Evolutionary conservation across 1,140 invertebrate genomes (phyloP).

Genomic region (Drosophila biarmipes): DNA sequence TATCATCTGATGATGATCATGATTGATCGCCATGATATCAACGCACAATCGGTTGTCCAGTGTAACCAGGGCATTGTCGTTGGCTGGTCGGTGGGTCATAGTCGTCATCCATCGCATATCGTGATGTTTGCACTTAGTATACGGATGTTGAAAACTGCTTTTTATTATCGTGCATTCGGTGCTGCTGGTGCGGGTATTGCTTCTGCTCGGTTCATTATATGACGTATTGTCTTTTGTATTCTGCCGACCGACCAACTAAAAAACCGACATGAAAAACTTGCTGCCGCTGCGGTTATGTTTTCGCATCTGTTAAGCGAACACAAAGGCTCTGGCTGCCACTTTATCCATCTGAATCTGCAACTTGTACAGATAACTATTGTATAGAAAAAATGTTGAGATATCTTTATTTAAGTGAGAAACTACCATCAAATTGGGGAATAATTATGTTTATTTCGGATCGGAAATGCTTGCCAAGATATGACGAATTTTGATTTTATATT

Average conservation of each 20-base stretch:
- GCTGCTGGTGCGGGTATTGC: conserved; percentile 20
- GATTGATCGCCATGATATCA: conserved; percentile 25
- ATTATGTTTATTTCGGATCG: neutral
- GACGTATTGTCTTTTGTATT: conserved; percentile 57
- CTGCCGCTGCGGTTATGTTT: conserved; percentile 47
- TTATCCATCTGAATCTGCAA: conserved; percentile 17
- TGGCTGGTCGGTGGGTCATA: conserved; percentile 27
- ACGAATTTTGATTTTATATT: neutral
- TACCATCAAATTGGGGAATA: neutral
- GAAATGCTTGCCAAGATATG: neutral
- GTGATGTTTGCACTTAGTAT: conserved; percentile 46
- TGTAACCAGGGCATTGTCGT: conserved; percentile 37
- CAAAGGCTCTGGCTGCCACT: conserved; percentile 22
- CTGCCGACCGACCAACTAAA: conserved; percentile 26
- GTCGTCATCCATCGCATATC: conserved; percentile 41
- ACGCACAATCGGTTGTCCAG: conserved; percentile 25
- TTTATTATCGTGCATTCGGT: conserved; percentile 40
- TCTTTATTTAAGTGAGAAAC: too few species aligned
- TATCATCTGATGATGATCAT: conserved; percentile 14
- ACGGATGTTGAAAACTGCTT: conserved; percentile 41
- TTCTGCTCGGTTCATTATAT: conserved; percentile 45
- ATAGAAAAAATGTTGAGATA: neutral
- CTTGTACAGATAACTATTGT: conserved; percentile 6
- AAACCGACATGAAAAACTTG: conserved; percentile 20
- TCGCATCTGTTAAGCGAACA: conserved; percentile 31